Conservation (phyloP, 2,888 invertebrate genomes). For the Horisme vitalbata region DNA sequence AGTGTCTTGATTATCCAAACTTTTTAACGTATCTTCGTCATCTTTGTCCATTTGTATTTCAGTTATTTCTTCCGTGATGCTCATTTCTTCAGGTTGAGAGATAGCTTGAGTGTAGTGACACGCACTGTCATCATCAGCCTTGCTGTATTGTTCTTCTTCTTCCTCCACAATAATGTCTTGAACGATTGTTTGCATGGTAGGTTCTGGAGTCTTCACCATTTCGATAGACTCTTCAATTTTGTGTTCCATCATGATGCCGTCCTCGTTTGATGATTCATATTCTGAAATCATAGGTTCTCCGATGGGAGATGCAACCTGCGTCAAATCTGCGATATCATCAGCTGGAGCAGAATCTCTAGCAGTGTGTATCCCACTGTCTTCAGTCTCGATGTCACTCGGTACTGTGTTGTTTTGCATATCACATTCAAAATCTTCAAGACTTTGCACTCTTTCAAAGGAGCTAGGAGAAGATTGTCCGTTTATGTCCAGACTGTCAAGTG, state of each 20-base stretch:
- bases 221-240: slow-evolving; percentile 55
- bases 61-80: slow-evolving; percentile 70
- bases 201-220: slow-evolving; percentile 45
- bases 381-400: slow-evolving; percentile 86
- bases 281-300: slow-evolving; percentile 74
- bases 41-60: slow-evolving; percentile 80
- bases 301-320: slow-evolving; percentile 74
- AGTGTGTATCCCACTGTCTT: slow-evolving; percentile 91
- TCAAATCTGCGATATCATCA: slow-evolving; percentile 86
- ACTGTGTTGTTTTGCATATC: slow-evolving; percentile 83
- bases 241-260: slow-evolving; percentile 53
- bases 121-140: slow-evolving; percentile 69
- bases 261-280: slow-evolving; percentile 76
- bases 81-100: slow-evolving; percentile 71
- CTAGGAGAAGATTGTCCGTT: slow-evolving; percentile 79
- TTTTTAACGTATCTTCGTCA: slow-evolving; percentile 78
- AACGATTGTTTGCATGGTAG: slow-evolving; percentile 45
- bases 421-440: slow-evolving; percentile 84
- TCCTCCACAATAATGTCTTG: slow-evolving; percentile 76
- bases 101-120: slow-evolving; percentile 73
- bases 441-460: slow-evolving; percentile 85
- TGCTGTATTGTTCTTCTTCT: slow-evolving; percentile 65
- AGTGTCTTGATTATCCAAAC: slow-evolving; percentile 79
- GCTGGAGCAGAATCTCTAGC: slow-evolving; percentile 90
- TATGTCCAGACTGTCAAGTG: slow-evolving; percentile 85